phyloP scores from a whole-genome alignment of 2,888 invertebrate species.

The Odontocerum albicorne region DNA sequence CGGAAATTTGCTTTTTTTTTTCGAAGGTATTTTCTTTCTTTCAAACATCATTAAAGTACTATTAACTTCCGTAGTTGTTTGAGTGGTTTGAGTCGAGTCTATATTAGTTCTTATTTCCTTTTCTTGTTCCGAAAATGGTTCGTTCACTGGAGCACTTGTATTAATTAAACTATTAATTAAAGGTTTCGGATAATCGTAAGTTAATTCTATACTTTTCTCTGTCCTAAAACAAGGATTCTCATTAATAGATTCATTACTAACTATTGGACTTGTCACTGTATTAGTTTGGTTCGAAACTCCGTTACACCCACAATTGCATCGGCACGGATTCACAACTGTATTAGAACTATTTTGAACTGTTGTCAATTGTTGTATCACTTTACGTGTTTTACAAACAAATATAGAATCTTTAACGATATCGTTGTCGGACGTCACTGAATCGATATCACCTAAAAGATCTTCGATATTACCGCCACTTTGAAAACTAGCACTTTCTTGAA shows the following conservation, averaged over 20 bases:
- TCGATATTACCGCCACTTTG: slow-evolving; percentile 67
- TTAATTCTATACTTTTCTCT: slow-evolving; percentile 56
- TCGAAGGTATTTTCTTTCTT: slow-evolving; percentile 49
- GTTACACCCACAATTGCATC: slow-evolving; percentile 26
- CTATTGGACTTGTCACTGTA: slow-evolving; percentile 4
- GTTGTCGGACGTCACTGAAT: slow-evolving; percentile 52
- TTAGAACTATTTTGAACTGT: slow-evolving; percentile 30
- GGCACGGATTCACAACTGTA: slow-evolving; percentile 6
- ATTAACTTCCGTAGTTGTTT: slow-evolving; percentile 54
- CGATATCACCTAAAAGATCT: slow-evolving; percentile 68
- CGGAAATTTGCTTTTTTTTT: slow-evolving; percentile 51
- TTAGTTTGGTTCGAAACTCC: slow-evolving; percentile 14
- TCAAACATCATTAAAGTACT: slow-evolving; percentile 57
- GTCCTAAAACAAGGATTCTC: slow-evolving; percentile 51
- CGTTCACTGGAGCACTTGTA: neutral
- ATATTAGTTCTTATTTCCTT: slow-evolving; percentile 11
- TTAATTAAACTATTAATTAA: slow-evolving; percentile 38
- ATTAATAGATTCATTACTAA: neutral
- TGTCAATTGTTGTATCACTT: slow-evolving; percentile 44
- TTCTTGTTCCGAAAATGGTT: neutral
- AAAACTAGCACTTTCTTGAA: slow-evolving; percentile 41
- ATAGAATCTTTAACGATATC: slow-evolving; percentile 45
- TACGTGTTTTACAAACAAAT: slow-evolving; percentile 55
- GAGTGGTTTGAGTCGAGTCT: slow-evolving; percentile 42
- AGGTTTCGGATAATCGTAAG: slow-evolving; percentile 55